Evolutionary conservation across 2,113 vertebrate genomes (phyloP), one percentile per base, ranked within the genome.

Genomic region (Pica pica): DNA sequence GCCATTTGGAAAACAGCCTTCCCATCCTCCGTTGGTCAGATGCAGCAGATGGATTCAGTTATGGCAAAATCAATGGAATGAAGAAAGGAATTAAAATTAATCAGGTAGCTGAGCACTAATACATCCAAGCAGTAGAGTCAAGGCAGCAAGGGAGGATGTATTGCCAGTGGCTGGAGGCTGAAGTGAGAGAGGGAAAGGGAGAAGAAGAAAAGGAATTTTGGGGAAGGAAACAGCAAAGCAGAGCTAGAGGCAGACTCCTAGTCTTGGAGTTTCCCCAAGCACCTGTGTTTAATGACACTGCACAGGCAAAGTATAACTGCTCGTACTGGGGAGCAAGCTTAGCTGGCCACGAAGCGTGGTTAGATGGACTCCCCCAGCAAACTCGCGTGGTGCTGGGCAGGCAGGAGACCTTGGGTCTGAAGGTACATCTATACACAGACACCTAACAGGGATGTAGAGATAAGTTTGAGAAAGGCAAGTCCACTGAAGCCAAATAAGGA

Each of bases 11-110:
- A 95, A 89, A 49, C 42, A 94, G 41, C 19, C 26, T 82, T 87
- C 57, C 52, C 73, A 49, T 90, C 61, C 69, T 91, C 60, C 46
- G 9, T 42, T 16, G 0, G 87, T 89, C 80, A 85, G 75, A 83
- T 18, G 21, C 42, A 79, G 67, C 93, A 95, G 82, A 96, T 95
- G 93, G 93, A 92, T 95, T 94, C 56, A 82, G 69, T 97, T 96
- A 93, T 21, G 24, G 77, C 24, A 70, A 91, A 93, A 91, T 91
- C 82, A 94, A 57, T 80, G 86, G 50, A 93, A 69, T 3, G 1
- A 85, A 80, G 82, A 83, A 89, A 75, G 41, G 53, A 91, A 93
- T 79, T 77, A 84, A 69, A 91, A 89, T 56, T 39, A 91, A 91
- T 83, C 75, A 93, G 78, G 96, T 95, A 95, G 50, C 71, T 80